Percentiles rank a stretch among this genome's conserved stretches.
These are phyloP conservation scores for Pelvicachromis taeniatus DNA, from an alignment of 2,113 vertebrate genomes.

Conservation along the genomic window DNA sequence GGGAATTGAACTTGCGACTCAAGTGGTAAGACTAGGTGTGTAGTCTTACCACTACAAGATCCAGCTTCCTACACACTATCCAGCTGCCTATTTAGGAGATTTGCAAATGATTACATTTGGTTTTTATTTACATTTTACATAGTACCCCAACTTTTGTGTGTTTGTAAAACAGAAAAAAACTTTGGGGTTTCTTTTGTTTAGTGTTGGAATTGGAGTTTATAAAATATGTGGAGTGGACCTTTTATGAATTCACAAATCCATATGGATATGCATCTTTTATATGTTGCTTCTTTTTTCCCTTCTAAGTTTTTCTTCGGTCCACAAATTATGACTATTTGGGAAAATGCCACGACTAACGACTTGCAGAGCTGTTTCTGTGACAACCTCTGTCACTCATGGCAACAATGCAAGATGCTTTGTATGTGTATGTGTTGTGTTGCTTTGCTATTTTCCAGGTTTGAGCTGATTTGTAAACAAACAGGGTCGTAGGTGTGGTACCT, in stretches of 20 bases:
- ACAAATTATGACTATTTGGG: neutral
- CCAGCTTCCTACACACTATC: too few relatives aligned
- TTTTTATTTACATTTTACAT: neutral
- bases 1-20: too few relatives aligned
- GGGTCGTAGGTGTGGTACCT: constrained; percentile 41
- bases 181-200: neutral
- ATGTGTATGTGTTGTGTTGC: too few relatives aligned
- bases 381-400: neutral
- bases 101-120: neutral
- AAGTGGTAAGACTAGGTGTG: neutral
- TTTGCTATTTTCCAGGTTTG: neutral
- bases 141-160: neutral
- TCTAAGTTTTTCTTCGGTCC: neutral
- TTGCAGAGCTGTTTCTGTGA: neutral
- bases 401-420: too few relatives aligned
- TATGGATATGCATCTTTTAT: neutral
- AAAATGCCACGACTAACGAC: neutral
- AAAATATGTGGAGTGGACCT: neutral
- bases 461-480: neutral
- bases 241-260: neutral
- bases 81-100: neutral
- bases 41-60: too few relatives aligned
- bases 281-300: neutral
- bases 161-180: neutral
- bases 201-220: neutral